Evolutionary conservation across 2,113 vertebrate species (phyloP).

Genomic region (Astatoreochromis straeleni): DNA sequence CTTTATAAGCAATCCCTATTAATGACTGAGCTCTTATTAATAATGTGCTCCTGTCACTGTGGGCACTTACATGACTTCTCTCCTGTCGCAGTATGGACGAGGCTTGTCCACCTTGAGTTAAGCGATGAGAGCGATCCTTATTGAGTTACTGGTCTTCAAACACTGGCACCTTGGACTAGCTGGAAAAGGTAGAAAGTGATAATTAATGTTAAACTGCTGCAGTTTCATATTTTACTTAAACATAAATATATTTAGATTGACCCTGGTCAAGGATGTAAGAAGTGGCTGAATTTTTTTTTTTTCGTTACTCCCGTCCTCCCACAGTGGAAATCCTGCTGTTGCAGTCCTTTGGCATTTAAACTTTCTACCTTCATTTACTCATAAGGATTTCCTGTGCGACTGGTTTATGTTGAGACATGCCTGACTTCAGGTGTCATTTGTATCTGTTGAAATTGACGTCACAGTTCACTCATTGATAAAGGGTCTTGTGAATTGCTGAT

Average conservation of each 20-base stretch:
- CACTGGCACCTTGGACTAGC: background rate
- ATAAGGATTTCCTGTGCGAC: background rate
- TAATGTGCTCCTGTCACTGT: too few relatives aligned
- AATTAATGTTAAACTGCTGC: background rate
- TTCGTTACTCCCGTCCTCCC: background rate
- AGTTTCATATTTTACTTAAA: background rate
- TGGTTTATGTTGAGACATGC: background rate
- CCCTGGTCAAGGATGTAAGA: background rate
- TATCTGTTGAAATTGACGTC: background rate
- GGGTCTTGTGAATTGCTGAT: background rate
- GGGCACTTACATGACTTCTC: constrained; percentile 35
- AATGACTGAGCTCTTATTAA: too few relatives aligned
- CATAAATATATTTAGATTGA: background rate
- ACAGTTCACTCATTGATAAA: background rate
- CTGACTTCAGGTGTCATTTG: background rate
- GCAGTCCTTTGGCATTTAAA: background rate
- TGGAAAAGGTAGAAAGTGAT: background rate
- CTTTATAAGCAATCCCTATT: too few relatives aligned
- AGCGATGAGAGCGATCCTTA: too few relatives aligned
- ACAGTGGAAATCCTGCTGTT: background rate
- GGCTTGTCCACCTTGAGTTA: fast-evolving
- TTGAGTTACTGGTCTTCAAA: too few relatives aligned
- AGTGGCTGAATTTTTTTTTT: background rate
- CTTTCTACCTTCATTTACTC: background rate
- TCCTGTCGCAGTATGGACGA: background rate